Evolutionary conservation across 92 coral and sea anemone species (phyloP).

Genomic region (Phenganax stokvisi): DNA sequence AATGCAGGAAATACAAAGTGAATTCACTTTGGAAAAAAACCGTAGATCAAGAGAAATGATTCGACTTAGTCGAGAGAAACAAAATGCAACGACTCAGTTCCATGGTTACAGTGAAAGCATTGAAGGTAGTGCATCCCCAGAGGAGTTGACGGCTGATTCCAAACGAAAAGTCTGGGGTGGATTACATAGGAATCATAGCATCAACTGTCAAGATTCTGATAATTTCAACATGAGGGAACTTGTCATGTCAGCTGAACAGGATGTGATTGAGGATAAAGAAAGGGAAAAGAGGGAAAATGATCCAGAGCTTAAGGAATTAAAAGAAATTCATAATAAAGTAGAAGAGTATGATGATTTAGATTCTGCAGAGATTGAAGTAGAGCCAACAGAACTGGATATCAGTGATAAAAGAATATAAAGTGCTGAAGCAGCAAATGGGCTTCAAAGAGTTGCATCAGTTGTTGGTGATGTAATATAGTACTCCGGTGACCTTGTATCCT

Average conservation of each 20-base stretch:
- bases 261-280: slow-evolving; percentile 20
- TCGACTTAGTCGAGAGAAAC: not conserved
- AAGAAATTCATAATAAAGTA: not conserved
- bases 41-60: not conserved
- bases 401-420: not conserved
- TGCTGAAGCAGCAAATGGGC: too few relatives aligned
- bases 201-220: not conserved
- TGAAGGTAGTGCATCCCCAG: slow-evolving; percentile 1
- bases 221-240: not conserved
- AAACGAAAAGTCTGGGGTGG: slow-evolving; percentile 21
- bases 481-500: too few relatives aligned
- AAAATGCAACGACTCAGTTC: slow-evolving; percentile 7
- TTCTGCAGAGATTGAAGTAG: not conserved
- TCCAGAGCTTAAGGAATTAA: slow-evolving; percentile 6
- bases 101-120: slow-evolving; percentile 10
- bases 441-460: too few relatives aligned
- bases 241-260: slow-evolving; percentile 1
- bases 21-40: not conserved
- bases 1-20: slow-evolving; percentile 12
- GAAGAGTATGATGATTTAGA: not conserved
- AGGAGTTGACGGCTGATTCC: not conserved
- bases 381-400: not conserved
- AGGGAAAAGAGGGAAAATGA: slow-evolving; percentile 17
- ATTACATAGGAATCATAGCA: not conserved
- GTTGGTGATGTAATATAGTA: too few relatives aligned